Base-by-base conservation (phyloP, 2,113 vertebrate species). In the Rhodinocichla rosea region DNA sequence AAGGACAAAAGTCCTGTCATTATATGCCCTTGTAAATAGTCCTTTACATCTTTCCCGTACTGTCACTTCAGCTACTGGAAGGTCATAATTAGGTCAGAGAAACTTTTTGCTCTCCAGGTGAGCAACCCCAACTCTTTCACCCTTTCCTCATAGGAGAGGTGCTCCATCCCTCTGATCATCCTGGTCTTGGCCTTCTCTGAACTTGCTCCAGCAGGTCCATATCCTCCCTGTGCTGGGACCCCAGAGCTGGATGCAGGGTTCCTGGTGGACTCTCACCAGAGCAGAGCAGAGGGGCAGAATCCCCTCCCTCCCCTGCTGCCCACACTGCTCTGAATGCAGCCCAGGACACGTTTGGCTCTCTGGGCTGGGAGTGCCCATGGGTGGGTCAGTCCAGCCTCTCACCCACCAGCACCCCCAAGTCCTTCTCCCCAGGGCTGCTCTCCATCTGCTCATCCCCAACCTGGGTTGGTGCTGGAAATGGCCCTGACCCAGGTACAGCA, bases 191-290 rank as follows among this genome's bases (percentile, higher is more conserved):
- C 12, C 23, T 55, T 6, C 4, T 28, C 40, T 47, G 15, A 8
- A 40, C 5, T 47, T 1, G 0, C 6, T 28, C 28, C 59, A 3
- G 2, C 9, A 33, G 11, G 0, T 39, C 49, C 5, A 1, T 9
- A 7, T n/a, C 19, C 23, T 22, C 10, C 28, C 28, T 45, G 28
- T 63, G 22, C 49, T 33, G 69, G 30, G 7, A 13, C 3, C 15
- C 23, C 56, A n/a, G 55, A n/a, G 39, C 23, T 78, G 64, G 28
- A 5, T 33, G 28, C 55, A 69, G 27, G 5, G 16, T 7, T 78
- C 55, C 39, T 45, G 55, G 22, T 39, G 15, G 45, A 16, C 4
- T 60, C 37, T 44, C 27, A 37, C 3, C 32, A 64, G 33, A 62
- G 55, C 13, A 35, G 62, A 65, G 40, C 42, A 75, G 32, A 57